Percentiles rank a stretch among this genome's conserved stretches.
These are phyloP conservation scores for Zootermopsis nevadensis DNA, from an alignment of 2,888 invertebrate genomes.

Conservation along the genomic window DNA sequence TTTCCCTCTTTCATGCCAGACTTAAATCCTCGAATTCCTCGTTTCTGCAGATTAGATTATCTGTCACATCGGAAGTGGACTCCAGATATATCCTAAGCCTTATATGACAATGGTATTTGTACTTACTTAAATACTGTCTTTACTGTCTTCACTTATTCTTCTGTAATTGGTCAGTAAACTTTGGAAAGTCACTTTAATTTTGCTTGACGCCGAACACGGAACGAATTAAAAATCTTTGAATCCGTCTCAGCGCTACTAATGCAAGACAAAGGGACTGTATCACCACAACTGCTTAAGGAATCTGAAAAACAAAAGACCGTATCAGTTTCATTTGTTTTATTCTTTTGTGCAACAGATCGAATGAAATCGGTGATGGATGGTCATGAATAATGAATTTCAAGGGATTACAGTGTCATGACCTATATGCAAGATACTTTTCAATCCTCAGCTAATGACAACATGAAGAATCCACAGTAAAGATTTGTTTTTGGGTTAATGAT, in stretches of 20 bases:
- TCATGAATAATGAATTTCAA: not conserved
- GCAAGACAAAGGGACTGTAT: not conserved
- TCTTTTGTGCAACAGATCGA: not conserved
- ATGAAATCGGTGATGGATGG: not conserved
- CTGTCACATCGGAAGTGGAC: too few relatives aligned
- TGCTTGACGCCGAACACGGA: not conserved
- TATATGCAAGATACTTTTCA: not conserved
- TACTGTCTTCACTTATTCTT: too few relatives aligned
- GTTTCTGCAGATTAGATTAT: too few relatives aligned
- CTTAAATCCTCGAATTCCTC: too few relatives aligned
- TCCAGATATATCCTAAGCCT: too few relatives aligned
- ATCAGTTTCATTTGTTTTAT: not conserved
- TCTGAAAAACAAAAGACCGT: not conserved
- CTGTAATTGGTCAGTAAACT: too few relatives aligned
- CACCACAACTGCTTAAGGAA: not conserved
- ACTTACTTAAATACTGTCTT: too few relatives aligned
- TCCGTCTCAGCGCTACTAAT: not conserved
- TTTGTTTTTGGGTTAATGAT: slow-evolving; percentile 13
- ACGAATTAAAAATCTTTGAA: not conserved
- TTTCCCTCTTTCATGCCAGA: too few relatives aligned
- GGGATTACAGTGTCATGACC: not conserved
- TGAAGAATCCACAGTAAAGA: not conserved
- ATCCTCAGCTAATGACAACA: not conserved
- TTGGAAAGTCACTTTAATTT: too few relatives aligned
- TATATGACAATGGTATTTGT: too few relatives aligned